phyloP scores from a whole-genome alignment of 2,888 invertebrate species.

The Melanargia galathea region DNA sequence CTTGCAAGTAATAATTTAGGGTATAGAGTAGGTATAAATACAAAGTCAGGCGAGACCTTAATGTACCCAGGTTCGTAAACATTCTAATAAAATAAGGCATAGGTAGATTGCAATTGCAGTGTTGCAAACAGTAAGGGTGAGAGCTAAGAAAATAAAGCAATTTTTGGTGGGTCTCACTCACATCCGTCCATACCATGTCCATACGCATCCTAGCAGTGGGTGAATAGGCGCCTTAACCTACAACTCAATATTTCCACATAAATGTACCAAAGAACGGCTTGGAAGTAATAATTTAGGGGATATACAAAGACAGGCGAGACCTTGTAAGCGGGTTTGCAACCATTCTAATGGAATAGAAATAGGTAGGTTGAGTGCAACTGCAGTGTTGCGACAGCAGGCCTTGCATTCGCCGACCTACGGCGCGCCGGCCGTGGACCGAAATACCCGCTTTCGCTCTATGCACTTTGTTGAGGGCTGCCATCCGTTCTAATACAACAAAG shows the following conservation, averaged over 20 bases:
- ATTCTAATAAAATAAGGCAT: conserved; percentile 47
- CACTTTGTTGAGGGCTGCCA: conserved; percentile 23
- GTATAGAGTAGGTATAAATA: conserved; percentile 17
- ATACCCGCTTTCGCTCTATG: conserved; percentile 71
- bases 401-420: conserved; percentile 75
- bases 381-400: conserved; percentile 75
- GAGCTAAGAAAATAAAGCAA: no score
- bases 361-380: conserved; percentile 65
- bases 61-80: conserved; percentile 56
- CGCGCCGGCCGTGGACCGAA: conserved; percentile 74
- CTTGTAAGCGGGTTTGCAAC: conserved; percentile 55
- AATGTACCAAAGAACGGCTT: conserved; percentile 23
- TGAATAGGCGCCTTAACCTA: not conserved
- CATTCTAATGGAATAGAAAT: conserved; percentile 48
- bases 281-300: conserved; percentile 19
- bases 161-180: not conserved
- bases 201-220: not conserved
- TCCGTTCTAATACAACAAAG: not conserved
- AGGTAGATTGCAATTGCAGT: conserved; percentile 65
- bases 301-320: conserved; percentile 38
- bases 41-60: conserved; percentile 40
- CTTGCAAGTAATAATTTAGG: conserved; percentile 11
- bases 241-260: not conserved
- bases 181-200: not conserved
- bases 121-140: conserved; percentile 66